These are phyloP conservation scores for Hyalella azteca DNA, from an alignment of 2,888 invertebrate species.

Conservation along the genomic window DNA sequence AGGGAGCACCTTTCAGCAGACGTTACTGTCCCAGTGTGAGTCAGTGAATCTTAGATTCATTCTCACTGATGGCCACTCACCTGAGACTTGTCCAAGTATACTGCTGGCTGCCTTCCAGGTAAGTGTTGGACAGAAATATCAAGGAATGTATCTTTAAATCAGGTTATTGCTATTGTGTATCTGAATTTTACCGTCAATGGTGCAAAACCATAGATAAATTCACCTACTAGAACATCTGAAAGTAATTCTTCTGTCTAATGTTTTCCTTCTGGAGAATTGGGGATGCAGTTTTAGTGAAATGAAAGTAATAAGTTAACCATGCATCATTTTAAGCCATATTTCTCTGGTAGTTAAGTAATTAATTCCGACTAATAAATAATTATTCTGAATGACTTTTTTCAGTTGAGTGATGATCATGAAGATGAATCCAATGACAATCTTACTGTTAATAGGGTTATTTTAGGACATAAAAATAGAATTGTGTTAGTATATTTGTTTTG, in stretches of 20 bases:
- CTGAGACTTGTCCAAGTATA: slow-evolving; percentile 21
- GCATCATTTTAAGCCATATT: neutral
- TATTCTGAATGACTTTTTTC: no score
- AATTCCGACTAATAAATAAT: no score
- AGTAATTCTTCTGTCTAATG: neutral
- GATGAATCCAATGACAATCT: no score
- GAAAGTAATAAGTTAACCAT: neutral
- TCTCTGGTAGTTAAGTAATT: no score
- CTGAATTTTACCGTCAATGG: neutral
- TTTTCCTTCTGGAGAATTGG: neutral
- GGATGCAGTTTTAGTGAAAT: neutral
- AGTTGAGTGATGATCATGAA: no score
- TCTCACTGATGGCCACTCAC: neutral
- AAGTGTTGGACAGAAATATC: no score
- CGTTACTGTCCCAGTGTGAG: neutral
- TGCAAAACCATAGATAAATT: neutral
- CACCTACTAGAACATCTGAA: neutral
- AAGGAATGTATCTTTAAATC: neutral
- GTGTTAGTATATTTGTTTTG: no score
- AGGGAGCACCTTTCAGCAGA: neutral
- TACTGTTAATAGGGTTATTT: no score
- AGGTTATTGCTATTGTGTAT: neutral
- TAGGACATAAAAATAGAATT: no score
- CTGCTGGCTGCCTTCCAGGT: slow-evolving; percentile 19
- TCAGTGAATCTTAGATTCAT: slow-evolving; percentile 6